Evolutionary conservation across 2,797 vertebrate genomes (phyloP), one percentile per base, ranked within the genome.

Genomic region (Epinephelus coioides): DNA sequence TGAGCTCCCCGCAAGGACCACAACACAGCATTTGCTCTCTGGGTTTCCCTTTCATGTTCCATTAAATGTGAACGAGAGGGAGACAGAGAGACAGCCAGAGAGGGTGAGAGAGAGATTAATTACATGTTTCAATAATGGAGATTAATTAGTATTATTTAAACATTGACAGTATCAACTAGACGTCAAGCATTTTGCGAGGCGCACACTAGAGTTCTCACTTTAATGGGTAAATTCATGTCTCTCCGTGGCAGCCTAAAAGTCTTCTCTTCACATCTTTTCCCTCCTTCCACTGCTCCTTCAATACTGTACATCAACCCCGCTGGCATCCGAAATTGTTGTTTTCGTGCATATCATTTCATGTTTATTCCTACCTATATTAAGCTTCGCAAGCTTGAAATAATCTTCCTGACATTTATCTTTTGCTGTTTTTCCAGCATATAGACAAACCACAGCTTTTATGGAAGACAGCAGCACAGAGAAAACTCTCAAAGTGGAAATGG

Each of bases 71-170:
- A 88, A 85, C 56, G 64, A 83, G 83, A 88, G 71, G 54, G 83
- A 91, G 87, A 88, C 83, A 83, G 83, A 79, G 82, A 91, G 90
- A 90, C 88, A 92, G 90, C 78, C 82, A 88, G 80, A 79, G 79
- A 86, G 88, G 44, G 84, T 74, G 86, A 85, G 81, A 76, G 87
- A 86, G 85, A 91, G 91, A 93, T 94, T 91, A 94, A 93, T 94
- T 92, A 88, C 91, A 94, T 88, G 93, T 92, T 93, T 92, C 87
- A 85, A 92, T 94, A 91, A 94, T 92, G 90, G 88, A 93, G 88
- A 94, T 93, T 89, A 92, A 93, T 95, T 93, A 89, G 91, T 90
- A 91, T 94, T 92, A 91, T 93, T 94, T 90, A 94, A 94, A 94
- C 90, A 91, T 86, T 93, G 89, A 93, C 92, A 89, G 84, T 90